phyloP scores from a whole-genome alignment of 2,888 invertebrate species.

The Poecilobothrus nobilitatus region DNA sequence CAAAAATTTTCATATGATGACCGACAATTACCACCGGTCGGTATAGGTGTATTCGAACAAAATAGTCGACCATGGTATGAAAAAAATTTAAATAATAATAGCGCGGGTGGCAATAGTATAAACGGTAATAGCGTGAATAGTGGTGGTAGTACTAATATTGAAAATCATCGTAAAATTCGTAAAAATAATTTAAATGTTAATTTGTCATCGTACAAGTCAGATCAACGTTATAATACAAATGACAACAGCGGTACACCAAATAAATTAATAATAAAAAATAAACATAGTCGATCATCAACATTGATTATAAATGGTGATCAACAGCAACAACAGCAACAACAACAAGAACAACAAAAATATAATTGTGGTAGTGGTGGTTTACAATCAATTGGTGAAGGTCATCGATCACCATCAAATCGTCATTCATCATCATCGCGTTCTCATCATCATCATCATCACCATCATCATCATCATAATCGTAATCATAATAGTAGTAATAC shows the following conservation, averaged over 20 bases:
- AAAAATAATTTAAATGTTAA: background rate
- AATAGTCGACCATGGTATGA: slow-evolving; percentile 17
- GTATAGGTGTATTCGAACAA: slow-evolving; percentile 25
- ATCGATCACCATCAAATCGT: background rate
- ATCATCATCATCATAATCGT: background rate
- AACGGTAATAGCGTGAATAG: background rate
- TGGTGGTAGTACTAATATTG: background rate
- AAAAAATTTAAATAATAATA: background rate
- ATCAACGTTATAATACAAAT: background rate
- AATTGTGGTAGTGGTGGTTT: background rate
- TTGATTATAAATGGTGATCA: background rate
- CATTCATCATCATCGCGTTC: background rate
- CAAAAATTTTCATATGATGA: slow-evolving; percentile 38
- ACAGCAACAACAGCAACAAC: background rate
- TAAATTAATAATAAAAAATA: background rate
- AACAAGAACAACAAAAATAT: background rate
- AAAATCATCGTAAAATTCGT: background rate
- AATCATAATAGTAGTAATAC: background rate
- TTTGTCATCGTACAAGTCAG: slow-evolving; percentile 6
- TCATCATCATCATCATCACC: too few relatives aligned
- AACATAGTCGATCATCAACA: background rate
- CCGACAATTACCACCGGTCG: slow-evolving; percentile 37
- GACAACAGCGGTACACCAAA: background rate
- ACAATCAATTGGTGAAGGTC: background rate
- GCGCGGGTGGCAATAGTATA: background rate